These are phyloP conservation scores for Heliconius hortense DNA, from an alignment of 2,888 invertebrate genomes.

Conservation along the genomic window DNA sequence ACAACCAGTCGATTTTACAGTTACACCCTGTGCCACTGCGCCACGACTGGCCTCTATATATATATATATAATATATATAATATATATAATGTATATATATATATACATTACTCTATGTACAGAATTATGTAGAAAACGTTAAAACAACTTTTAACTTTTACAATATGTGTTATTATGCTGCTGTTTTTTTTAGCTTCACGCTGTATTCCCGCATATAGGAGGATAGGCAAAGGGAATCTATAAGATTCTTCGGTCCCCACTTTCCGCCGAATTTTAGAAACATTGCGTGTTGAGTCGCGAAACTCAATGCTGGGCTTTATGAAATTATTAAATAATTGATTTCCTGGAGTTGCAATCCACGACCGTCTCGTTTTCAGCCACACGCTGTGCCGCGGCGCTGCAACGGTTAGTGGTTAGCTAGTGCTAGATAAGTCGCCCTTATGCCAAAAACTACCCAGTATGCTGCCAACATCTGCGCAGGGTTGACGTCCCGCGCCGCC, in stretches of 20 bases:
- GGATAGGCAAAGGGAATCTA: background rate
- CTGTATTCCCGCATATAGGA: no score
- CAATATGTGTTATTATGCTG: background rate
- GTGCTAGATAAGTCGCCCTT: conserved; percentile 54
- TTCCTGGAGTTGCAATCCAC: background rate
- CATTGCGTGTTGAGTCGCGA: no score
- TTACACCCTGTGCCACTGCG: no score
- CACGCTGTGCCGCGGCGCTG: background rate
- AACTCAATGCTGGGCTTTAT: no score
- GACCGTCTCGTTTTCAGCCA: background rate
- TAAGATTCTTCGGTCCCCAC: no score
- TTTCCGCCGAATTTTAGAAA: no score
- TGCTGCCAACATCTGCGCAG: conserved; percentile 60
- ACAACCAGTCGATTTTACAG: no score
- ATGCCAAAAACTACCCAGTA: conserved; percentile 73
- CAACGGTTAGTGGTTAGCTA: background rate
- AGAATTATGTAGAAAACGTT: background rate
- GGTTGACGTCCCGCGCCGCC: conserved; percentile 55
- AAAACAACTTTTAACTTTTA: background rate
- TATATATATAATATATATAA: no score
- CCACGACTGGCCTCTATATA: no score
- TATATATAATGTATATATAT: no score
- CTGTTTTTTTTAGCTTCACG: background rate
- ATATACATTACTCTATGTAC: no score
- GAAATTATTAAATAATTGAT: background rate